These are phyloP conservation scores for Lepidurus couesii DNA, from an alignment of 1,140 invertebrate species.

Conservation along the genomic window DNA sequence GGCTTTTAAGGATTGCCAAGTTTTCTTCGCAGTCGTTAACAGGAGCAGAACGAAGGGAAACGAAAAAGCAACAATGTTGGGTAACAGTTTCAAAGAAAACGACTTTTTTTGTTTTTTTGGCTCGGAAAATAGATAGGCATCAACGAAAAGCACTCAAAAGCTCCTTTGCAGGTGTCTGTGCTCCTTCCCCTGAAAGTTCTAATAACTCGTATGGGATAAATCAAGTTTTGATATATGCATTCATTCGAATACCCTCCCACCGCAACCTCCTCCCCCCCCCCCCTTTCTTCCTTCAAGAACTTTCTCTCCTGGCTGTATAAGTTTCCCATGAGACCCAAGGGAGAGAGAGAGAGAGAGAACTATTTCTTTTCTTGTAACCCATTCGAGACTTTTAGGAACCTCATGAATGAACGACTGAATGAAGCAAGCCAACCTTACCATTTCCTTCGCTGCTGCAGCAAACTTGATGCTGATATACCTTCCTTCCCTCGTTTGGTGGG, in stretches of 20 bases:
- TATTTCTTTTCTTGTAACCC: slow-evolving; percentile 10
- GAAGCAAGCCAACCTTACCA: slow-evolving; percentile 8
- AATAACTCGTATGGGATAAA: neutral
- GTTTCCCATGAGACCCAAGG: neutral
- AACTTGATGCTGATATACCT: too few relatives aligned
- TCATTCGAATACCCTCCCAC: neutral
- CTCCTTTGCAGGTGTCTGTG: neutral
- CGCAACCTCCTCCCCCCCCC: neutral
- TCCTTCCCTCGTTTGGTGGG: too few relatives aligned
- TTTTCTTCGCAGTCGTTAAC: too few relatives aligned
- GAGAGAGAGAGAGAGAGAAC: neutral
- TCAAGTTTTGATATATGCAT: neutral
- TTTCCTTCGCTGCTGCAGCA: neutral
- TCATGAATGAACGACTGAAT: slow-evolving; percentile 5
- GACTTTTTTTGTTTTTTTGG: neutral
- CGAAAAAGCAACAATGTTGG: too few relatives aligned
- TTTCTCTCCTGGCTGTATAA: neutral
- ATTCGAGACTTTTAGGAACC: neutral
- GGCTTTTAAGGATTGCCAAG: too few relatives aligned
- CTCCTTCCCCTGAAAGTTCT: neutral
- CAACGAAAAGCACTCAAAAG: neutral
- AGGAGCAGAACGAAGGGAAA: too few relatives aligned
- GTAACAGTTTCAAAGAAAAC: neutral
- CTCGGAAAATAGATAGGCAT: neutral
- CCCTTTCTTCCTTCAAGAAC: neutral